phyloP scores from a whole-genome alignment of 2,113 vertebrate genomes.

The Trichechus manatus region DNA sequence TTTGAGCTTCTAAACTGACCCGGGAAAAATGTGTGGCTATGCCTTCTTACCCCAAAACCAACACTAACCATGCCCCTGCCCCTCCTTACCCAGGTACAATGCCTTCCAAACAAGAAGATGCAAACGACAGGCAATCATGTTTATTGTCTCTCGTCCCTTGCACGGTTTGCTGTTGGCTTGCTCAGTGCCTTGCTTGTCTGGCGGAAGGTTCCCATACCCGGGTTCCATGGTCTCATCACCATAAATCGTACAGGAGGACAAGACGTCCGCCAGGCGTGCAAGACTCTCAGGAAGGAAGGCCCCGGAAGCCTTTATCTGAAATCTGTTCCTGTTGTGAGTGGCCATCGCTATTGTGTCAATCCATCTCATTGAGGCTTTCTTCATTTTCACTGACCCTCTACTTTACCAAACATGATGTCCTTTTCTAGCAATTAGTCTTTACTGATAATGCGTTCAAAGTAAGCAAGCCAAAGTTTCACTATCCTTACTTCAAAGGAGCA shows the following conservation, averaged over 20 bases:
- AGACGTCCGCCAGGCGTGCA: neutral
- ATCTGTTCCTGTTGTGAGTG: neutral
- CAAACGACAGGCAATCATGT: neutral
- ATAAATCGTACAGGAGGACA: neutral
- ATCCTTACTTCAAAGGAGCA: neutral
- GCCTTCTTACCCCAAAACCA: neutral
- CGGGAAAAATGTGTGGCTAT: neutral
- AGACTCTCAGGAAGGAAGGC: constrained; percentile 1
- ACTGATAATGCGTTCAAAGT: neutral
- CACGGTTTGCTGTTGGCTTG: neutral
- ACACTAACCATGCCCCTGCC: neutral
- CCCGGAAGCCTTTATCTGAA: neutral
- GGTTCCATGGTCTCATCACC: neutral
- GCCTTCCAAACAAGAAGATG: neutral
- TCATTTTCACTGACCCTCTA: neutral
- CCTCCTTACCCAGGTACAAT: neutral
- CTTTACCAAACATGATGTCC: neutral
- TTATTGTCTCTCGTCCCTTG: neutral
- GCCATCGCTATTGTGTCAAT: neutral
- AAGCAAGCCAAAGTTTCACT: neutral
- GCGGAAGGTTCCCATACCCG: neutral
- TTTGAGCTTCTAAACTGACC: neutral
- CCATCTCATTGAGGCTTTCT: neutral
- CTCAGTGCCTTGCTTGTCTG: neutral
- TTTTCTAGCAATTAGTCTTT: neutral